Percentiles rank a stretch among this genome's conserved stretches.
Conservation (phyloP, 2,888 invertebrate genomes). For the Fabriciana adippe region DNA sequence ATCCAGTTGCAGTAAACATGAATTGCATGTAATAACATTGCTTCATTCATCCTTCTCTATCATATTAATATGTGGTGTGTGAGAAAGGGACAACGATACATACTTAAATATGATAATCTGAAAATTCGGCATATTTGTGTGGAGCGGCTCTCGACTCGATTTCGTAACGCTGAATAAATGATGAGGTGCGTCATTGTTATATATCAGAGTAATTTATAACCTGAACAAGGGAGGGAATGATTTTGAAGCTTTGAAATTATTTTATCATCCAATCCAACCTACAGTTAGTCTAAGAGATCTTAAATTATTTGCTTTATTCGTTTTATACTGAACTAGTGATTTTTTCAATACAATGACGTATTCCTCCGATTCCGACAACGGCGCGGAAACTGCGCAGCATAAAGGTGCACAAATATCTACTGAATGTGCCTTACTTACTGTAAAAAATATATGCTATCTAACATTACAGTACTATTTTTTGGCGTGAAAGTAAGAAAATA, state of each 20-base stretch:
- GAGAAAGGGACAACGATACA: slow-evolving; percentile 48
- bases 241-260: slow-evolving; percentile 37
- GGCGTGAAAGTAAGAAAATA: too few relatives aligned
- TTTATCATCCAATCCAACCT: slow-evolving; percentile 16
- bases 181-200: slow-evolving; percentile 59
- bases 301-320: background rate
- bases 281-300: background rate
- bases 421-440: too few relatives aligned
- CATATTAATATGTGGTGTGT: slow-evolving; percentile 15
- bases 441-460: too few relatives aligned
- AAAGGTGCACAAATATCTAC: too few relatives aligned
- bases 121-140: slow-evolving; percentile 66
- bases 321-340: background rate
- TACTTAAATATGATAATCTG: slow-evolving; percentile 77
- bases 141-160: slow-evolving; percentile 53
- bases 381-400: too few relatives aligned
- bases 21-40: slow-evolving; percentile 41
- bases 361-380: too few relatives aligned
- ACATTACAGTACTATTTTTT: too few relatives aligned
- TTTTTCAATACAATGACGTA: too few relatives aligned
- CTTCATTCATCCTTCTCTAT: slow-evolving; percentile 34
- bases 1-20: slow-evolving; percentile 38
- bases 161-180: slow-evolving; percentile 65
- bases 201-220: slow-evolving; percentile 53
- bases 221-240: slow-evolving; percentile 37